A percentile compares a stretch with the other conserved stretches of the same genome.
Conservation (phyloP, 2,888 invertebrate species). For the Ichneumon xanthorius region DNA sequence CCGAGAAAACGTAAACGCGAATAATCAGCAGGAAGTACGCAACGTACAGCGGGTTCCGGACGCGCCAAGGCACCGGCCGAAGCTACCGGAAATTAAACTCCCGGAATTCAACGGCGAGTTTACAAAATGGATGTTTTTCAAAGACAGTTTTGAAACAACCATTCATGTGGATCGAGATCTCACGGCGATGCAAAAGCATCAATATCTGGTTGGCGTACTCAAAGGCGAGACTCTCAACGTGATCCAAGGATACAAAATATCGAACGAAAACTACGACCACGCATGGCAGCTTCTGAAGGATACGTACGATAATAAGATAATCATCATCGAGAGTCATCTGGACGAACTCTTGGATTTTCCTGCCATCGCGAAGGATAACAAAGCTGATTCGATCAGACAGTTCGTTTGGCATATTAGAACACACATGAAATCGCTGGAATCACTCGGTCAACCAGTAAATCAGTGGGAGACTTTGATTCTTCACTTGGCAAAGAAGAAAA, state of each 20-base stretch:
- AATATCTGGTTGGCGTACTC: conserved; percentile 50
- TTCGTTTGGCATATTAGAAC: conserved; percentile 50
- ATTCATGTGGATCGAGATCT: conserved; percentile 39
- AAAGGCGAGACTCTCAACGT: conserved; percentile 48
- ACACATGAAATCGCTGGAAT: conserved; percentile 65
- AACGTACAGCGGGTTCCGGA: conserved; percentile 1
- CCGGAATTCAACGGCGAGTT: conserved; percentile 55
- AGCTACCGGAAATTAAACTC: conserved; percentile 48
- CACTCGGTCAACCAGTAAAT: conserved; percentile 71
- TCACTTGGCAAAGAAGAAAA: conserved; percentile 71
- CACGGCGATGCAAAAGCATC: conserved; percentile 56
- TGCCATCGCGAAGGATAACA: conserved; percentile 54
- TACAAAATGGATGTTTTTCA: conserved; percentile 57
- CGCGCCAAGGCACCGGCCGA: conserved; percentile 35
- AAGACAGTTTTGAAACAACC: conserved; percentile 54
- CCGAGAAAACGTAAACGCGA: conserved; percentile 1
- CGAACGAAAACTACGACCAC: conserved; percentile 49
- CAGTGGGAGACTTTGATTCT: conserved; percentile 72
- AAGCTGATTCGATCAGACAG: conserved; percentile 55
- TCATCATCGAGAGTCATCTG: conserved; percentile 70
- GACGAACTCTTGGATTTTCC: conserved; percentile 65
- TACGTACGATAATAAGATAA: conserved; percentile 67
- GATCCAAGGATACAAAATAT: conserved; percentile 48
- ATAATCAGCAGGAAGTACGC: background rate
- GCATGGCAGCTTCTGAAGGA: conserved; percentile 56